Evolutionary conservation across 1,140 invertebrate species (phyloP).

Genomic region (Caerostris darwini): DNA sequence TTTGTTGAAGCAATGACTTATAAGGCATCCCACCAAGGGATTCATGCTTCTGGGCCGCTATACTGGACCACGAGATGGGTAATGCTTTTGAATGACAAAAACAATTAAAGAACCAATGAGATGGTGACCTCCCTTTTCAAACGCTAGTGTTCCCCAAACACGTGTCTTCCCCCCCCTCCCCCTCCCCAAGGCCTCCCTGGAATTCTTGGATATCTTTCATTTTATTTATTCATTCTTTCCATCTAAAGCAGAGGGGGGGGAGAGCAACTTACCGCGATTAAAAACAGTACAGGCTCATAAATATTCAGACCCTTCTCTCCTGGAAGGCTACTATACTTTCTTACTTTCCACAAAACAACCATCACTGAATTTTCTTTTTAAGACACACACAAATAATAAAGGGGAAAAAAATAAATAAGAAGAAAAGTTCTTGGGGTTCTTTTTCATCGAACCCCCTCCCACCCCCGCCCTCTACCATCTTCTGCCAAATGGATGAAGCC

Average conservation of each 20-base stretch:
- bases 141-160: too few species aligned
- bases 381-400: not conserved
- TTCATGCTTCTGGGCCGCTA: too few species aligned
- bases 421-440: not conserved
- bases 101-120: too few species aligned
- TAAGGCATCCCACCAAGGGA: too few species aligned
- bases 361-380: not conserved
- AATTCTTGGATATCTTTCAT: not conserved
- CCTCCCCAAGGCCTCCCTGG: not conserved
- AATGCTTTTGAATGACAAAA: too few species aligned
- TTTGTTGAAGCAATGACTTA: too few species aligned
- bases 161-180: not conserved
- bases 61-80: too few species aligned
- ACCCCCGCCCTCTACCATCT: not conserved
- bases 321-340: not conserved
- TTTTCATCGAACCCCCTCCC: not conserved
- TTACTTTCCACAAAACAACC: not conserved
- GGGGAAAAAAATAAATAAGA: not conserved
- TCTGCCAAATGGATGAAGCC: conserved; percentile 37
- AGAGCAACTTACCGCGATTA: conserved; percentile 36
- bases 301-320: conserved; percentile 37
- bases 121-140: too few species aligned
- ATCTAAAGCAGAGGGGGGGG: not conserved
- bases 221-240: conserved; percentile 20
- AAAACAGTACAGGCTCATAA: conserved; percentile 52